Evolutionary conservation across 2,888 invertebrate genomes (phyloP), one percentile per base, ranked within the genome.

Genomic region (Drosophila colorata): DNA sequence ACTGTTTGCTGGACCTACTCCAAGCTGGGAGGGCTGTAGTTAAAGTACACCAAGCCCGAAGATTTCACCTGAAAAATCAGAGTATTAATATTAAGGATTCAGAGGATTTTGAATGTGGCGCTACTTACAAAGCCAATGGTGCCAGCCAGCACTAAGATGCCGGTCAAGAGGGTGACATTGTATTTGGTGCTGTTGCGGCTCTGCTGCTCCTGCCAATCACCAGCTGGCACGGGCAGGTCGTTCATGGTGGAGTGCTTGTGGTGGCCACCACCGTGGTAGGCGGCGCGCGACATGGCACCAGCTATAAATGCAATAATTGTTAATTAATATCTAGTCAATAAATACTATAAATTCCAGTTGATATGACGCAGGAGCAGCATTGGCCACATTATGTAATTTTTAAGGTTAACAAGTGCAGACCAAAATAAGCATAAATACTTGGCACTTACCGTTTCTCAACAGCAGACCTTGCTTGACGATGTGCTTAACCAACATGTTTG

Each of bases 151-250:
- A 92, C 83, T 11, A 93, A 69, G 89, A 95, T 93, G 1, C 97
- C 96, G 49, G 93, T 84, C 9, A 93, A 78, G 49, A 97, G 93
- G 13, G 94, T 93, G 8, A 94, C 90, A 86, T 96, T 97, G 93
- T 95, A 95, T 86, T 93, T 94, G 71, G 94, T 92, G 90, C 97
- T 95, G 67, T 93, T 93, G 33, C 94, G 94, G 57, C 94, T 94
- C 85, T 96, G 87, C 47, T 94, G 91, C 55, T 95, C 94, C 90
- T 96, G 93, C 97, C 97, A 97, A 20, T 95, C 95, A 58, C 97
- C 97, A 63, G 93, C 92, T 1, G 97, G 97, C 51, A 95, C 93
- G 0, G 96, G 96, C 90, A 97, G 91, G 90, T 97, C 97, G 83
- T 96, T 95, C 95, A 96, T 95, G 11, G 94, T 94, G 33, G 87